phyloP scores from a whole-genome alignment of 2,888 invertebrate genomes.

The Xiphydria camelus region DNA sequence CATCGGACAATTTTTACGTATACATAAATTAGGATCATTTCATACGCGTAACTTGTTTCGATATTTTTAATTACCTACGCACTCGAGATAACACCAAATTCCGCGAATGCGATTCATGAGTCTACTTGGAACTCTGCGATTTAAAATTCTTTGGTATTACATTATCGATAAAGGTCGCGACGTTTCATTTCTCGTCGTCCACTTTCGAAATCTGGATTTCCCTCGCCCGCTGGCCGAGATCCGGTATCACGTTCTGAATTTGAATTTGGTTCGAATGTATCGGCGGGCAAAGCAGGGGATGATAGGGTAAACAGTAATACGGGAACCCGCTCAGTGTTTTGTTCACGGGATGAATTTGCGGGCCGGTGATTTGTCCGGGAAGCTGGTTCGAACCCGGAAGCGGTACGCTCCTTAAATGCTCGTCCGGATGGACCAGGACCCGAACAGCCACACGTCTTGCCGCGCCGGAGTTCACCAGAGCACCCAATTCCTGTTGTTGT shows the following conservation, averaged over 20 bases:
- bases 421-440: conserved; percentile 70
- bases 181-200: conserved; percentile 38
- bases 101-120: no score
- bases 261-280: conserved; percentile 48
- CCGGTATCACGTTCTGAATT: conserved; percentile 42
- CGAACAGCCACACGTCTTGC: conserved; percentile 88
- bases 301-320: conserved; percentile 53
- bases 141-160: conserved; percentile 20
- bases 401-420: conserved; percentile 50
- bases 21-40: no score
- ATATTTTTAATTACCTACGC: not conserved
- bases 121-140: not conserved
- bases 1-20: no score
- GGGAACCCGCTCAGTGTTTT: conserved; percentile 49
- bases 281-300: conserved; percentile 50
- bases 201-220: conserved; percentile 46
- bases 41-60: no score
- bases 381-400: conserved; percentile 44
- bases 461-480: conserved; percentile 65
- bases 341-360: conserved; percentile 48
- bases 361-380: conserved; percentile 44
- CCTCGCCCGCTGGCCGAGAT: conserved; percentile 33
- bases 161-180: no score
- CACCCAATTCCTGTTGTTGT: conserved; percentile 80
- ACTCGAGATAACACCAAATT: no score